phyloP scores from a whole-genome alignment of 2,888 invertebrate genomes.

The Drosophila nigritarsus region DNA sequence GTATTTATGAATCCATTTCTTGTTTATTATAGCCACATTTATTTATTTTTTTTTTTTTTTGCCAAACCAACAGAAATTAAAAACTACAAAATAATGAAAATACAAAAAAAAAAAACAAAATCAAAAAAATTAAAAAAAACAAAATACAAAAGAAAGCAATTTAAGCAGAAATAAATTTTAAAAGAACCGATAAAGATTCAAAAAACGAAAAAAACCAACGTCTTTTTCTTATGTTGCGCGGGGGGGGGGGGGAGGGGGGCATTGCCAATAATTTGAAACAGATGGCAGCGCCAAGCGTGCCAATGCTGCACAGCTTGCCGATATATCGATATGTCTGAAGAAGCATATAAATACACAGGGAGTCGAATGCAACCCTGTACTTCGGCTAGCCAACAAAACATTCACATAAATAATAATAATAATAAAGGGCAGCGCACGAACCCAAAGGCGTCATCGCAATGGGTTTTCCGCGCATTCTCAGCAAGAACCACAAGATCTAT shows the following conservation, averaged over 20 bases:
- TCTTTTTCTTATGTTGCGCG: not conserved
- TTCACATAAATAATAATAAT: constrained; percentile 64
- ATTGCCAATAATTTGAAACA: not conserved
- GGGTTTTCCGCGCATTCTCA: constrained; percentile 83
- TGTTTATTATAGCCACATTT: constrained; percentile 31
- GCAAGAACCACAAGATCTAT: constrained; percentile 83
- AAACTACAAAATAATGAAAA: constrained; percentile 19
- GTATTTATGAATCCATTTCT: constrained; percentile 45
- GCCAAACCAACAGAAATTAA: constrained; percentile 37
- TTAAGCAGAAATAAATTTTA: constrained; percentile 42
- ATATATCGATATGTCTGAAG: constrained; percentile 29
- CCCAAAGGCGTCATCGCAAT: constrained; percentile 66
- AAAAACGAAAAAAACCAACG: constrained; percentile 1
- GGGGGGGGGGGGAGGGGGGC: not conserved
- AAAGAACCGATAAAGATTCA: constrained; percentile 29
- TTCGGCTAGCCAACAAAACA: constrained; percentile 59
- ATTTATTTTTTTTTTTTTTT: constrained; percentile 25
- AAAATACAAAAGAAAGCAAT: not conserved
- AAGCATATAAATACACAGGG: not conserved
- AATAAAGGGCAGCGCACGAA: constrained; percentile 55
- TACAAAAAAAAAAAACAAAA: constrained; percentile 2
- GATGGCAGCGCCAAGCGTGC: constrained; percentile 25
- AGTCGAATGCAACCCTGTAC: constrained; percentile 41
- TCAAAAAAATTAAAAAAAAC: not conserved
- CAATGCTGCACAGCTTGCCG: constrained; percentile 10